A percentile compares a stretch with the other conserved stretches of the same genome.
Conservation (phyloP, 2,888 invertebrate species). For the Merodon equestris region DNA sequence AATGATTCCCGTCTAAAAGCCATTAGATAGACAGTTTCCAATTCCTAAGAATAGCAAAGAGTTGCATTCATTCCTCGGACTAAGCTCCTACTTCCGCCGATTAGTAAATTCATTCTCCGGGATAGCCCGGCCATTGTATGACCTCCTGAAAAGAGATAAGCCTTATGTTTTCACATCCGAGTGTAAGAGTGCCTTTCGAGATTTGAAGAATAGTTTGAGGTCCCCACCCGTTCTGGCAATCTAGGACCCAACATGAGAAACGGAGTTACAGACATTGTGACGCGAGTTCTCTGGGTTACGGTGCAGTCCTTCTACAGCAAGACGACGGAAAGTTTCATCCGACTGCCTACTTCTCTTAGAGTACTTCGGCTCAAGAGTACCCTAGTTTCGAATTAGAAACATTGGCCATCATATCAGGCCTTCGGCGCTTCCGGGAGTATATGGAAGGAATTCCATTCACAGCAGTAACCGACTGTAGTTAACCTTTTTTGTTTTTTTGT, state of each 20-base stretch:
- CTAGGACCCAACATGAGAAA: conserved; percentile 69
- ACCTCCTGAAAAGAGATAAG: conserved; percentile 17
- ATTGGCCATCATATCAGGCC: conserved; percentile 69
- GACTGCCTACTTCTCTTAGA: conserved; percentile 72
- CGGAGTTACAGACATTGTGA: conserved; percentile 73
- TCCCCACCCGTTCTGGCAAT: conserved; percentile 70
- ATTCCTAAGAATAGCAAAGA: conserved; percentile 2
- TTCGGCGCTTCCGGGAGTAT: conserved; percentile 48
- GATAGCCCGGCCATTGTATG: conserved; percentile 19
- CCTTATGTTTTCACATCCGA: conserved; percentile 22
- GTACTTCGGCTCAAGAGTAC: conserved; percentile 69
- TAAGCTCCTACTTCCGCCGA: conserved; percentile 13
- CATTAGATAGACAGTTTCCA: conserved; percentile 8
- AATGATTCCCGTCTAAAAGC: conserved; percentile 2
- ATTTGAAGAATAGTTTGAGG: neutral
- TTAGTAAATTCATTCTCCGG: conserved; percentile 9
- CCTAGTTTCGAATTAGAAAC: conserved; percentile 72
- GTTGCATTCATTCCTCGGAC: conserved; percentile 14
- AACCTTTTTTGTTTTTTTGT: too few species aligned
- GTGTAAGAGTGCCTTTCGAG: conserved; percentile 1
- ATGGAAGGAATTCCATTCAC: conserved; percentile 15
- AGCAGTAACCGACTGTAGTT: conserved; percentile 10
- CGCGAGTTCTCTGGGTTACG: conserved; percentile 70
- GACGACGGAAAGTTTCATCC: conserved; percentile 69
- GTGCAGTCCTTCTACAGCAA: conserved; percentile 70